Evolutionary conservation across 1,140 invertebrate genomes (phyloP).

Genomic region (Heliconius eleuchia): DNA sequence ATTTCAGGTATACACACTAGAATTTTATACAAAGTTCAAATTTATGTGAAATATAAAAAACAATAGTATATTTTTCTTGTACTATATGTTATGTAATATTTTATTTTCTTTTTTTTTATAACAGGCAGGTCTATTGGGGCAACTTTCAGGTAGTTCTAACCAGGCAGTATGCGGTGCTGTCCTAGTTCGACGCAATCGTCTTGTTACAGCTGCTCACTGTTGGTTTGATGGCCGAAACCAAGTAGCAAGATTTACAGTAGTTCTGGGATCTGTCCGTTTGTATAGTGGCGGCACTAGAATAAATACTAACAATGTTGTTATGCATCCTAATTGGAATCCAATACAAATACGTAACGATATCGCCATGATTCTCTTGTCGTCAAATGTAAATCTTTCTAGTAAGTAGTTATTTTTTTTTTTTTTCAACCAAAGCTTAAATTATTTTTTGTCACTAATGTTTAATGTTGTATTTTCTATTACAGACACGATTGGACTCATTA

Average conservation of each 20-base stretch:
- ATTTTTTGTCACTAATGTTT: too few relatives aligned
- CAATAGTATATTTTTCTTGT: too few relatives aligned
- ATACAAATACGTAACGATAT: constrained; percentile 48
- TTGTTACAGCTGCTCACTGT: constrained; percentile 59
- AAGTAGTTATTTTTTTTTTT: too few relatives aligned
- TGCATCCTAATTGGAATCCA: constrained; percentile 46
- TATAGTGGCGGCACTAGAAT: constrained; percentile 52
- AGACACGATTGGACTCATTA: too few relatives aligned
- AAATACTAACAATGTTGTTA: constrained; percentile 41
- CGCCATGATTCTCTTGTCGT: constrained; percentile 43
- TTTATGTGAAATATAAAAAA: too few relatives aligned
- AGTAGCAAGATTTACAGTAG: constrained; percentile 41
- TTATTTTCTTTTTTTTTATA: too few relatives aligned
- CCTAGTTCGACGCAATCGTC: constrained; percentile 38
- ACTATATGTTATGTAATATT: too few relatives aligned
- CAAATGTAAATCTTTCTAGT: too few relatives aligned
- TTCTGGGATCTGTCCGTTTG: constrained; percentile 49
- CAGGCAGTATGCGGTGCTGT: constrained; percentile 50
- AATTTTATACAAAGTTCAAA: too few relatives aligned
- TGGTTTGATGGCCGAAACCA: constrained; percentile 50
- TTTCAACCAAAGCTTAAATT: too few relatives aligned
- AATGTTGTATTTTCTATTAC: too few relatives aligned
- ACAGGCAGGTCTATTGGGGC: constrained; percentile 50
- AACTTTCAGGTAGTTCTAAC: constrained; percentile 35
- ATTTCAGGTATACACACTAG: too few relatives aligned